These are phyloP conservation scores for Paramormyrops kingsleyae DNA, from an alignment of 2,113 vertebrate genomes.

Conservation along the genomic window DNA sequence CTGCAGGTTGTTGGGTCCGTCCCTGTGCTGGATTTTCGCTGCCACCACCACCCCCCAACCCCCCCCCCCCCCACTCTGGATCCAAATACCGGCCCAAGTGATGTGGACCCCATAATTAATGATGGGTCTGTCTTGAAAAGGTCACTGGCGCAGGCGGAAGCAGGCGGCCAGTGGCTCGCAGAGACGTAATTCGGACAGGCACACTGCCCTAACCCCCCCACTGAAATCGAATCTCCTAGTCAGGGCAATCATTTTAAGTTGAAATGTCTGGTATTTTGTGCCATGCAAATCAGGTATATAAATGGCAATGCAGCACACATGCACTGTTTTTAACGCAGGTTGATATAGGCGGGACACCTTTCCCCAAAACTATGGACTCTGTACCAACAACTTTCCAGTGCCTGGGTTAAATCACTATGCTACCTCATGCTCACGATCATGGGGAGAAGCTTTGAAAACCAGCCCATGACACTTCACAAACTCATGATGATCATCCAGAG, in stretches of 20 bases:
- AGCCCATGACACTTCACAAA: neutral
- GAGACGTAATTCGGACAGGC: neutral
- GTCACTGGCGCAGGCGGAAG: constrained; percentile 43
- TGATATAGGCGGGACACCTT: neutral
- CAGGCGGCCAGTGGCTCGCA: constrained; percentile 41
- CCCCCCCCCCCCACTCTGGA: neutral
- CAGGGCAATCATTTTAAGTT: neutral
- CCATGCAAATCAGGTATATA: neutral
- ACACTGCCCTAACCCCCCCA: neutral
- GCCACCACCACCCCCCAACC: neutral
- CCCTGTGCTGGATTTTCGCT: neutral
- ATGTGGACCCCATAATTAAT: constrained; percentile 33
- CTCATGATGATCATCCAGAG: neutral
- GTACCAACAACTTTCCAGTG: neutral
- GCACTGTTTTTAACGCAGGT: neutral
- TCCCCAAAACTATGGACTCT: neutral
- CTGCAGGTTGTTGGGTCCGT: neutral
- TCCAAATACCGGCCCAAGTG: constrained; percentile 10
- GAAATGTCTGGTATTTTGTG: neutral
- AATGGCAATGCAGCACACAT: neutral
- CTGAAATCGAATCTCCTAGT: neutral
- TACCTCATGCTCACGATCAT: neutral
- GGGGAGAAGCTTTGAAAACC: neutral
- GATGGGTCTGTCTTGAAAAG: constrained; percentile 48
- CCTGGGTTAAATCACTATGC: neutral